Evolutionary conservation across 2,797 vertebrate species (phyloP), one percentile per base, ranked within the genome.

Genomic region (Hypotaenidia okinawae): DNA sequence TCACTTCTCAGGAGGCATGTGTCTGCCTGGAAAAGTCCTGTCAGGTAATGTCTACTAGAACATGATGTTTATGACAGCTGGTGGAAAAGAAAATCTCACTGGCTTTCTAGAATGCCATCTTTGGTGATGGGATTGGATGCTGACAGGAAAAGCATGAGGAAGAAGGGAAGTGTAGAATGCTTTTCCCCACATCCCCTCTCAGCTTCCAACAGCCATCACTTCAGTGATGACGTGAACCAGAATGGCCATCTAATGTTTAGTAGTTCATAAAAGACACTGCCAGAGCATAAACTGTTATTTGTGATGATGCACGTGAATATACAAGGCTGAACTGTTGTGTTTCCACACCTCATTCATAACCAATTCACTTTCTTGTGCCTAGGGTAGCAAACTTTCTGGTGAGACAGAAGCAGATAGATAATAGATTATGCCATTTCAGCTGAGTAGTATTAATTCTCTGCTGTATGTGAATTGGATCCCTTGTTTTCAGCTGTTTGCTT

Each of bases 381-480:
- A 45, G 35, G 18, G 55, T 6, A 49, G n/a, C 54, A 75, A 55
- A 70, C 35, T 17, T 43, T 3, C 52, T 28, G 35, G 39, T 12
- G 39, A 83, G 49, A 41, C 37, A 47, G 32, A 25, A 51, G 16
- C 61, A 62, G 51, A 33, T 2, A 52, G n/a, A 3, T 6, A 19
- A 45, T 5, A 80, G 52, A 13, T 3, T 24, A 49, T 27, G 47
- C 6, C 11, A 9, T 61, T 51, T 67, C 68, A 69, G 45, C 61
- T 57, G 5, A 0, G 0, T 16, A 37, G 27, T 43, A 23, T 39
- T n/a, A 22, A 63, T 61, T 77, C 49, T 63, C 81, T 91, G 43
- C 68, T 57, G 10, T 8, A 19, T 4, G 0, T 41, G 18, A 67
- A 59, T 0, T 10, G 43, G n/a, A 68, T 39, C 22, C 23, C 35